Evolutionary conservation across 30 jellyfish, hydroid and myxozoan genomes (phyloP).

Genomic region (Aurelia aurita complex sp. Pacific): DNA sequence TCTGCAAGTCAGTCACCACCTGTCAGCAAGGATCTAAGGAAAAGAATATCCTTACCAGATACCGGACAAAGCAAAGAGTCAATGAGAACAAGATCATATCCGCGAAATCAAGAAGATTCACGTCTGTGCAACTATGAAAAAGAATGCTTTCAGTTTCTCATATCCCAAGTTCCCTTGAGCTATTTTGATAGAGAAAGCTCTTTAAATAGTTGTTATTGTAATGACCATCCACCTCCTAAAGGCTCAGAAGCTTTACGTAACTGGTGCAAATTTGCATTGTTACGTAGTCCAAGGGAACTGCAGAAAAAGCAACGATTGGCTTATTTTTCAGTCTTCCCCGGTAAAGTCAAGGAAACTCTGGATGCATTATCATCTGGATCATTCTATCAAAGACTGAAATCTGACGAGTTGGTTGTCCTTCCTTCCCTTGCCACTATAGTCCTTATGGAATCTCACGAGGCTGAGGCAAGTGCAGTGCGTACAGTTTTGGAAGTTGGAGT

Average conservation of each 20-base stretch:
- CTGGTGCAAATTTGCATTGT: conserved; percentile 71
- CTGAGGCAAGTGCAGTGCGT: conserved; percentile 19
- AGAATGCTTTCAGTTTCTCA: conserved; percentile 48
- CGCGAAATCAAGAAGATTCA: neutral
- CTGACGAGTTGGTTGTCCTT: conserved; percentile 64
- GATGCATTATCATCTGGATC: conserved; percentile 70
- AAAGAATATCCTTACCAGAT: conserved; percentile 41
- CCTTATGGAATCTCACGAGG: conserved; percentile 47
- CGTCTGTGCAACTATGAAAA: conserved; percentile 32
- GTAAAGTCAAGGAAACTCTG: conserved; percentile 58
- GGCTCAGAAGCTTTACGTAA: conserved; percentile 27
- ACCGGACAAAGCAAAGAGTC: neutral
- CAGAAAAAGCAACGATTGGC: conserved; percentile 32
- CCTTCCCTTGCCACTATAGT: conserved; percentile 43
- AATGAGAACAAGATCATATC: conserved; percentile 2
- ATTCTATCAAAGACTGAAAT: conserved; percentile 55
- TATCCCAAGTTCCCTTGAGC: conserved; percentile 44
- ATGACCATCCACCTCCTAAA: conserved; percentile 19
- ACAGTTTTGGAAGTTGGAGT: conserved; percentile 63
- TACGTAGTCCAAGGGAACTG: conserved; percentile 44
- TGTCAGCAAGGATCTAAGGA: conserved; percentile 1
- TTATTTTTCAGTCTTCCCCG: conserved; percentile 62
- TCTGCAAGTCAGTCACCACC: conserved; percentile 31
- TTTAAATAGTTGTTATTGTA: conserved; percentile 44
- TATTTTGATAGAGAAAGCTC: conserved; percentile 54